These are phyloP conservation scores for Otolemur garnettii DNA, from an alignment of 2,113 vertebrate genomes.

Conservation along the genomic window DNA sequence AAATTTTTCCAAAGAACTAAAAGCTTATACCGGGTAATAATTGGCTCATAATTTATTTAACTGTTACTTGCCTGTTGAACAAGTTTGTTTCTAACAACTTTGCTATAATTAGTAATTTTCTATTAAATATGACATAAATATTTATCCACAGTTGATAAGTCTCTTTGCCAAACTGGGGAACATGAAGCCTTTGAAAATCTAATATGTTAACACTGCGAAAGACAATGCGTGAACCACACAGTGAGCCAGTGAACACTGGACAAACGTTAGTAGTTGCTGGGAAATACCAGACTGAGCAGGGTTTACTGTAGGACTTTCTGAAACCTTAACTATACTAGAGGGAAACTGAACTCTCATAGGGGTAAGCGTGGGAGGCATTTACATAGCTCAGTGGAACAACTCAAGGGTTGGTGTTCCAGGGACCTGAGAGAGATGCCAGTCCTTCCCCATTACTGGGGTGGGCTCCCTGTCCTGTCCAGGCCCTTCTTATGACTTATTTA, in stretches of 20 bases:
- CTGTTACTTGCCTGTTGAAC: neutral
- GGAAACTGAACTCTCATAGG: neutral
- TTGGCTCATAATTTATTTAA: neutral
- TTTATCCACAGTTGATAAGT: neutral
- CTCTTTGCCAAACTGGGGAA: neutral
- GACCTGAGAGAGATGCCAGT: neutral
- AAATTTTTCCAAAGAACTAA: neutral
- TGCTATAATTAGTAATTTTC: neutral
- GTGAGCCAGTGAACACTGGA: neutral
- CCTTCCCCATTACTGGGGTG: neutral
- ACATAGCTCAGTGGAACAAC: neutral
- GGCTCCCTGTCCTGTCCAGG: neutral
- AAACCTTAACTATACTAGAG: neutral
- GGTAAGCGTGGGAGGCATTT: neutral
- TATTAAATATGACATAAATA: neutral
- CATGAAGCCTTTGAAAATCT: neutral
- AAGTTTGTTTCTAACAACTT: neutral
- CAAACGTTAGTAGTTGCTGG: neutral
- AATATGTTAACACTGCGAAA: neutral
- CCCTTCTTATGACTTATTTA: neutral
- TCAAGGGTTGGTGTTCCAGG: neutral
- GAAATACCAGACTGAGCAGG: neutral
- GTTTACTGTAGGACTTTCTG: neutral
- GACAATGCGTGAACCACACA: neutral
- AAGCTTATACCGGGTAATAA: neutral